These are phyloP conservation scores for Mormyrus hasselquistii DNA, from an alignment of 2,797 vertebrate species.

Conservation along the genomic window DNA sequence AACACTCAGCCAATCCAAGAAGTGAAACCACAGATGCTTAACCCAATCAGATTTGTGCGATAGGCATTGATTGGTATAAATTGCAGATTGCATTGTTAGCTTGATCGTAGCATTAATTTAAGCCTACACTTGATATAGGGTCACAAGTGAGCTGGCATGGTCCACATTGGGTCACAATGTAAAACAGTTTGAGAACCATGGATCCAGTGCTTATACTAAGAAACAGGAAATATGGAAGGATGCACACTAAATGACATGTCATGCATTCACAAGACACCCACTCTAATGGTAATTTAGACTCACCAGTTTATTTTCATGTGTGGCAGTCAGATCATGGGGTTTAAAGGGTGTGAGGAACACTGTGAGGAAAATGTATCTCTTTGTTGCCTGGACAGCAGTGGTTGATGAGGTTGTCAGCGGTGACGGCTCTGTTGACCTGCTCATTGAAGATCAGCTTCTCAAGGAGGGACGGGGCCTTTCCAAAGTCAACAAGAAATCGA, in stretches of 20 bases:
- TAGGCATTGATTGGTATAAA: not conserved
- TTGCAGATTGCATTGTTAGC: not conserved
- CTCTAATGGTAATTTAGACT: not conserved
- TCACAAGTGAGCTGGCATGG: not conserved
- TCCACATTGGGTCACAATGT: not conserved
- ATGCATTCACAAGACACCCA: not conserved
- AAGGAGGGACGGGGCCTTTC: slow-evolving; percentile 47
- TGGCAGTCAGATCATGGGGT: not conserved
- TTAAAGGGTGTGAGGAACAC: not conserved
- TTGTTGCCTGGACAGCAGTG: slow-evolving; percentile 33
- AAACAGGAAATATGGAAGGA: not conserved
- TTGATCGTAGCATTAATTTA: not conserved
- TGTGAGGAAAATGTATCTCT: not conserved
- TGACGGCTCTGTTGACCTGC: slow-evolving; percentile 65
- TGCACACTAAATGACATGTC: not conserved
- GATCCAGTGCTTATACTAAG: not conserved
- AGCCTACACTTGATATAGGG: not conserved
- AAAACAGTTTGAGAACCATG: not conserved
- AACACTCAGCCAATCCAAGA: not conserved
- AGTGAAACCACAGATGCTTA: not conserved
- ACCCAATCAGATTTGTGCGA: not conserved
- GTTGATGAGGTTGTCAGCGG: slow-evolving; percentile 66
- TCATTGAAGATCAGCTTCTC: slow-evolving; percentile 73
- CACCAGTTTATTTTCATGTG: not conserved
- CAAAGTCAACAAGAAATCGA: slow-evolving; percentile 29